These are phyloP conservation scores for Cremastinae sp. DNA, from an alignment of 2,888 invertebrate genomes.

Conservation along the genomic window DNA sequence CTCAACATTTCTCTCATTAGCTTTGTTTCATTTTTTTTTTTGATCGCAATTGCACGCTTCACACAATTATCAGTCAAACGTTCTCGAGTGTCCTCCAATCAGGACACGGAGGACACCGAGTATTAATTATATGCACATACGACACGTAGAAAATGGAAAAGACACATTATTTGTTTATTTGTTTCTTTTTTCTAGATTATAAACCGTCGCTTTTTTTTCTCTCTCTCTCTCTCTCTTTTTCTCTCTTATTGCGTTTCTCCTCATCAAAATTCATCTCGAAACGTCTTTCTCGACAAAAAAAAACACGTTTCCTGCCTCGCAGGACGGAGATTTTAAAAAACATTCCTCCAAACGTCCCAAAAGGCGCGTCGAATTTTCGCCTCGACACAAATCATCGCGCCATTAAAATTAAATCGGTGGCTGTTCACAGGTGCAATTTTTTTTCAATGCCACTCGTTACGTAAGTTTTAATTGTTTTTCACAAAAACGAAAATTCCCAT, in stretches of 20 bases:
- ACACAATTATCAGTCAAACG: constrained; percentile 42
- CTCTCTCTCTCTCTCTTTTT: not conserved
- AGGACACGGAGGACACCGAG: constrained; percentile 41
- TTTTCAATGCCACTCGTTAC: no score
- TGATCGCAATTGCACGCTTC: constrained; percentile 40
- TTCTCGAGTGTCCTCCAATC: constrained; percentile 29
- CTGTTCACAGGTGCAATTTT: no score
- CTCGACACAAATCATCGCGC: constrained; percentile 27
- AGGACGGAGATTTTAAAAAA: constrained; percentile 1
- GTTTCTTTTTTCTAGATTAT: constrained; percentile 30
- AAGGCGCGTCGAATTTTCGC: constrained; percentile 14
- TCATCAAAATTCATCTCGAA: not conserved
- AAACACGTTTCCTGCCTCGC: constrained; percentile 1
- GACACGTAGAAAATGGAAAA: constrained; percentile 68
- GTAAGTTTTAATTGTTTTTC: no score
- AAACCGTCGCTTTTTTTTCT: not conserved
- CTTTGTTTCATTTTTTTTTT: constrained; percentile 8
- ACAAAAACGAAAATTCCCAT: no score
- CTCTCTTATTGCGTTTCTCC: not conserved
- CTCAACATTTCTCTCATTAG: constrained; percentile 30
- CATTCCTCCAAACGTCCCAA: not conserved
- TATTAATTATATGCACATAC: constrained; percentile 54
- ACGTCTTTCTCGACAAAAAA: constrained; percentile 13
- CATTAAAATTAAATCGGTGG: constrained; percentile 6
- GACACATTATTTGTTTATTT: constrained; percentile 57